Conservation (phyloP, 1,140 invertebrate species). For the Dryas iulia region DNA sequence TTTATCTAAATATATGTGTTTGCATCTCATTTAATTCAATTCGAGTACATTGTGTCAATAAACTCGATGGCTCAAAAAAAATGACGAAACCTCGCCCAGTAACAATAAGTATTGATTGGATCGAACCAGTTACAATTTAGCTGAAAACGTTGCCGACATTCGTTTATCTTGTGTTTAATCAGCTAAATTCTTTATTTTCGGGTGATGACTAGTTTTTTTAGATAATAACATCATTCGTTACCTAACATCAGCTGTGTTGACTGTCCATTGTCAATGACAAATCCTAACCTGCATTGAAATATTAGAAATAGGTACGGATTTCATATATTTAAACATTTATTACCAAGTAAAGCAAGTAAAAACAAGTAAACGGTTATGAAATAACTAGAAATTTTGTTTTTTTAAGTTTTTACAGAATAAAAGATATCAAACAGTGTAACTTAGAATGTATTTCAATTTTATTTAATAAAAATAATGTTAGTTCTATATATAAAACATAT, state of each 20-base stretch:
- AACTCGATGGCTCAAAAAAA: constrained; percentile 14
- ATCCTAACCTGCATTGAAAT: constrained; percentile 8
- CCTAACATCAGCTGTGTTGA: constrained; percentile 6
- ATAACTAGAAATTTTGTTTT: too few species aligned
- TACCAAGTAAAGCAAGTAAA: too few species aligned
- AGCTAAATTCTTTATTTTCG: background rate
- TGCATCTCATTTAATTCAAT: background rate
- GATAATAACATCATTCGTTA: constrained; percentile 10
- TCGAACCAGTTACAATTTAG: constrained; percentile 26
- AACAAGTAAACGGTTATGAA: too few species aligned
- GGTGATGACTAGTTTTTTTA: background rate
- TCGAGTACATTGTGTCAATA: constrained; percentile 2
- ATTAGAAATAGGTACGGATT: background rate
- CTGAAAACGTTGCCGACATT: background rate
- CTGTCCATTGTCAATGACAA: constrained; percentile 8
- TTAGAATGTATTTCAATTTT: too few species aligned
- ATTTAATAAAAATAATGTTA: too few species aligned
- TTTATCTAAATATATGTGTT: constrained; percentile 19
- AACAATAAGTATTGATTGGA: constrained; percentile 39
- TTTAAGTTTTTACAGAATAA: too few species aligned
- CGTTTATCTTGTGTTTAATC: background rate
- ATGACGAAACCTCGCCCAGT: constrained; percentile 20
- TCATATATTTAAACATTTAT: background rate
- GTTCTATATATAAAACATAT: too few species aligned
- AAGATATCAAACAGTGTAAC: too few species aligned